Base-by-base conservation (phyloP, 2,797 vertebrate genomes). In the Ctenopoma multispine region DNA sequence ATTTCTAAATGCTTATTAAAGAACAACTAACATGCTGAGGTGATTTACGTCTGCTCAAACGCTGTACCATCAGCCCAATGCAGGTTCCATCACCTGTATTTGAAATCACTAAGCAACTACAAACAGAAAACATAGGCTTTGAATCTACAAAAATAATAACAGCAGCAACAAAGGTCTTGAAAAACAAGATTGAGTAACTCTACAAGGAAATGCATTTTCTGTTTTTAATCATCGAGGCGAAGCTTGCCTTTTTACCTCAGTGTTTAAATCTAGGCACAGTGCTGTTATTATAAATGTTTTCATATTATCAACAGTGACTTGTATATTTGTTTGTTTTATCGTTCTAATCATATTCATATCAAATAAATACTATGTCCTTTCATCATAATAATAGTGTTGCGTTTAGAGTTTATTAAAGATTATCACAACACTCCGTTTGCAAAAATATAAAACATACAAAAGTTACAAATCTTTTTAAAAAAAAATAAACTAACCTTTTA, bases 1-100 rank as follows among this genome's bases (percentile, higher is more conserved):
- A 50, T 63, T 60, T 49, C 59, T 58, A 43, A 82, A 79, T n/a
- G 43, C 60, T 78, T 20, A 7, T 55, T 64, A 68, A 49, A 56
- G 73, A 69, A 71, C 50, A 18, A 27, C 47, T 43, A 48, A 9
- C 64, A 69, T 58, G 59, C 60, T 1, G 48, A 65, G 72, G 54
- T 49, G 56, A 54, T 43, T 77, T 27, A 24, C 21, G 27, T 15
- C 43, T 23, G 14, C 40, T 64, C 36, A 24, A 50, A 54, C 31
- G 5, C 56, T 17, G 51, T 1, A 14, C 43, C 57, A 24, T 50
- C 50, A 62, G 63, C 69, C 34, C 27, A 7, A 68, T 5, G 24
- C 63, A 15, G 54, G 46, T 47, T 43, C 59, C 34, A 5, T 21
- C 36, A 41, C 23, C 9, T 48, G 36, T 65, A 17, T 59, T 7